These are phyloP conservation scores for Presbytis comata DNA, from an alignment of 2,797 vertebrate genomes.

Conservation along the genomic window DNA sequence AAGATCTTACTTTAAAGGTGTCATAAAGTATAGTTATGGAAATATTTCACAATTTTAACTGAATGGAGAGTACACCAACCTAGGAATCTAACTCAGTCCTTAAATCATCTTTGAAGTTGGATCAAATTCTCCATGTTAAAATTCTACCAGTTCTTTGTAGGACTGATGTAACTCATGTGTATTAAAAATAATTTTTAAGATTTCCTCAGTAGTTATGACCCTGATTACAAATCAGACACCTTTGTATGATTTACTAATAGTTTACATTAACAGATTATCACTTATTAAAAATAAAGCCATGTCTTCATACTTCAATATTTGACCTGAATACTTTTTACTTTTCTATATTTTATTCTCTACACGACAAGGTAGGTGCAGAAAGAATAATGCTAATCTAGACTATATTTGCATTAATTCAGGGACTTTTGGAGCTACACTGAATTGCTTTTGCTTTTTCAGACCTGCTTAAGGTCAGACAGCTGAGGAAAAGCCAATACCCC, in stretches of 20 bases:
- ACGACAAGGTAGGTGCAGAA: not conserved
- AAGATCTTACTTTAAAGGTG: not conserved
- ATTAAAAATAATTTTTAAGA: not conserved
- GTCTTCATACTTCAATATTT: not conserved
- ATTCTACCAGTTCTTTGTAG: not conserved
- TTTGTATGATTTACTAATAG: not conserved
- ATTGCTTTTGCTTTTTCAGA: slow-evolving; percentile 9
- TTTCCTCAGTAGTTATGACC: not conserved
- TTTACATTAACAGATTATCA: not conserved
- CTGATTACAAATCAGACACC: not conserved
- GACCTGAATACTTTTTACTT: not conserved
- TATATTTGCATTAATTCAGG: not conserved
- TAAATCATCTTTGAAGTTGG: not conserved
- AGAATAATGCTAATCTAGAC: not conserved
- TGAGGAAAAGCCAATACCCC: not conserved
- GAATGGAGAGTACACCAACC: not conserved
- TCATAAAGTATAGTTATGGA: not conserved
- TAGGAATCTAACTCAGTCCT: not conserved
- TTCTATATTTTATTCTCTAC: not conserved
- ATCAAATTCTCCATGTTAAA: not conserved
- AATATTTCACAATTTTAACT: not conserved
- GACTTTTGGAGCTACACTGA: not conserved
- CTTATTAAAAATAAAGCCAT: not conserved
- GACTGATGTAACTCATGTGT: not conserved
- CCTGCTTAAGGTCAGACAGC: slow-evolving; percentile 31